A percentile compares a stretch with the other conserved stretches of the same genome.
Conservation (phyloP, 2,113 vertebrate species). For the Syrmaticus mikado region DNA sequence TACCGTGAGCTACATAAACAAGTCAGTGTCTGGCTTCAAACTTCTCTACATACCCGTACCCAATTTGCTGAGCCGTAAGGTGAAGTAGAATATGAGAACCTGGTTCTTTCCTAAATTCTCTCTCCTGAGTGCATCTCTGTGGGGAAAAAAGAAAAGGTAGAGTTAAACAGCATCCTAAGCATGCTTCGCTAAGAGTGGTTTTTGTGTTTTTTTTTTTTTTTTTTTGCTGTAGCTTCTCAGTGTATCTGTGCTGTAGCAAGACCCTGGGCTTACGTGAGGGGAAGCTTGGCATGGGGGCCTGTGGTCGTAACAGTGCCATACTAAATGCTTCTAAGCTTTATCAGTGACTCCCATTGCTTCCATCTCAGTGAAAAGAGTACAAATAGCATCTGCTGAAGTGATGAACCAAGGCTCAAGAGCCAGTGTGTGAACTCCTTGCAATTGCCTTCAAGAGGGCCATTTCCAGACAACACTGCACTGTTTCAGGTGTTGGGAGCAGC, state of each 20-base stretch:
- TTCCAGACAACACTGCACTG: not conserved
- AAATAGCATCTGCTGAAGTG: conserved; percentile 22
- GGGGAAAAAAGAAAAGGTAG: not conserved
- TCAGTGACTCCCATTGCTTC: not conserved
- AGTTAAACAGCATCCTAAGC: not conserved
- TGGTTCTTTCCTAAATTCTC: not conserved
- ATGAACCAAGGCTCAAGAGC: not conserved
- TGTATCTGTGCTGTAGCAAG: not conserved
- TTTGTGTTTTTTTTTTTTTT: not conserved
- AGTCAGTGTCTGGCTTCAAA: not conserved
- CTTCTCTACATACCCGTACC: not conserved
- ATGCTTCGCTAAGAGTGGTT: not conserved
- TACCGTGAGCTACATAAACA: not conserved
- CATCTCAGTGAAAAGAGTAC: not conserved
- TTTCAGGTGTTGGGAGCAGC: not conserved
- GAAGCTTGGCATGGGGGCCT: not conserved
- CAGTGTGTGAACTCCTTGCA: not conserved
- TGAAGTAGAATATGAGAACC: not conserved
- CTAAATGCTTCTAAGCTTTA: conserved; percentile 3
- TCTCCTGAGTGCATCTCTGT: not conserved
- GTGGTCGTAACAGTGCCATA: not conserved
- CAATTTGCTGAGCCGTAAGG: not conserved
- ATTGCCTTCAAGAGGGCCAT: not conserved
- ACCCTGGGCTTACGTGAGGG: not conserved
- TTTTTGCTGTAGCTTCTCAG: not conserved